phyloP scores from a whole-genome alignment of 2,113 vertebrate species.

The Tonatia bakeri region DNA sequence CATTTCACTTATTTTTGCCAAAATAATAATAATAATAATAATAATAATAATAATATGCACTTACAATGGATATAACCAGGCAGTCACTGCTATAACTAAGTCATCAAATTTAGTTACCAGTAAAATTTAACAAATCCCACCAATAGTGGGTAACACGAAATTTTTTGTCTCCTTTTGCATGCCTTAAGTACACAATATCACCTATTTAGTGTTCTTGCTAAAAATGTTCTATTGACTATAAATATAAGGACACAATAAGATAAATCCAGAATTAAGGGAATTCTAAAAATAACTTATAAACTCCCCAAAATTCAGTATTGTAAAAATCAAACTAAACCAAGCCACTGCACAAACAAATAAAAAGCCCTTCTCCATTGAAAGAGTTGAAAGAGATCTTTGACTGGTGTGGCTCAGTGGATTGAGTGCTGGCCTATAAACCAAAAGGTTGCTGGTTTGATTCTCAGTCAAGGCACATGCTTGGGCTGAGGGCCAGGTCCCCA shows the following conservation, averaged over 20 bases:
- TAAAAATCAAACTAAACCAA: neutral
- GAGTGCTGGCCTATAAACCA: too few species aligned
- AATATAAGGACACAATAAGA: neutral
- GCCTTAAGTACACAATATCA: neutral
- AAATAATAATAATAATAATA: neutral
- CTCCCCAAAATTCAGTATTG: neutral
- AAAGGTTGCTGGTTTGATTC: too few species aligned
- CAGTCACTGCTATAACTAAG: neutral
- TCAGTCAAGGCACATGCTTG: too few species aligned
- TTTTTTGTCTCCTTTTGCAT: accelerated
- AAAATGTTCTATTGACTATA: neutral
- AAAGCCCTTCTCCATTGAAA: neutral
- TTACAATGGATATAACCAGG: neutral
- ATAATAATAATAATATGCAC: neutral
- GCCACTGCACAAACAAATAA: neutral
- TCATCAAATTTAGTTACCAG: neutral
- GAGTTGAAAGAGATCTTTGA: neutral
- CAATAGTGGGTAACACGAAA: neutral
- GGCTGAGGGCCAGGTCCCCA: too few species aligned
- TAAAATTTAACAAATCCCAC: neutral
- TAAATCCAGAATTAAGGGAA: neutral
- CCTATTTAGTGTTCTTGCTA: neutral
- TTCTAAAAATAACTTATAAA: neutral
- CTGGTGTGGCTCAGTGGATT: too few species aligned
- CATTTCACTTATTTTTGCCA: neutral